phyloP scores from a whole-genome alignment of 2,113 vertebrate species.

The Willisornis vidua region DNA sequence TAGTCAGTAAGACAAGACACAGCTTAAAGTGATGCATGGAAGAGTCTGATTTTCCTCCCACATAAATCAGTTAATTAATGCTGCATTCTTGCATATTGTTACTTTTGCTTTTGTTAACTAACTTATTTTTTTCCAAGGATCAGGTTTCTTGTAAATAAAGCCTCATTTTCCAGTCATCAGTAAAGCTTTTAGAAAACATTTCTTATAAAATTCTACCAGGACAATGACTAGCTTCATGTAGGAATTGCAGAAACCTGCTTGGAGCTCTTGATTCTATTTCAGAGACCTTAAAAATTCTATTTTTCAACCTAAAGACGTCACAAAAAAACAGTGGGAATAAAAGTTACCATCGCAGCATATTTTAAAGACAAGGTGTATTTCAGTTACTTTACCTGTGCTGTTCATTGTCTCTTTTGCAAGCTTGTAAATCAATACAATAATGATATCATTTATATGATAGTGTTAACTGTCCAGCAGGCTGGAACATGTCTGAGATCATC shows the following conservation, averaged over 20 bases:
- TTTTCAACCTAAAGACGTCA: not conserved
- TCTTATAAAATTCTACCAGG: not conserved
- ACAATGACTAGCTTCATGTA: not conserved
- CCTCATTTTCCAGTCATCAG: not conserved
- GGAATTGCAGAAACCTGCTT: not conserved
- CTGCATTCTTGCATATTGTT: not conserved
- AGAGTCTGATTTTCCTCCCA: not conserved
- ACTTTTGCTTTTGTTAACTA: not conserved
- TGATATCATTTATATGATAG: not conserved
- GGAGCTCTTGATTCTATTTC: not conserved
- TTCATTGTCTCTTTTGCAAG: not conserved
- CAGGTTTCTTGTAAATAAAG: not conserved
- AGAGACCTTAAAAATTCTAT: not conserved
- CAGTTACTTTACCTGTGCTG: not conserved
- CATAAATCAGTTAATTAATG: not conserved
- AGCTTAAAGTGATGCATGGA: not conserved
- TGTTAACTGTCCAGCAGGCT: not conserved
- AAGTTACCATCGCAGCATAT: not conserved
- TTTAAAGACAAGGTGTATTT: not conserved
- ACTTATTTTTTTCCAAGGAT: not conserved
- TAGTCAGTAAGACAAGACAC: not conserved
- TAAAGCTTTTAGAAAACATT: not conserved
- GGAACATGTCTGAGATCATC: not conserved
- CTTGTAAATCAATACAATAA: constrained; percentile 10
- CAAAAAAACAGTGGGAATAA: not conserved